Percentiles rank a stretch among this genome's conserved stretches.
These are phyloP conservation scores for Entosphenus tridentatus DNA, from an alignment of 2,113 vertebrate genomes.

Conservation along the genomic window DNA sequence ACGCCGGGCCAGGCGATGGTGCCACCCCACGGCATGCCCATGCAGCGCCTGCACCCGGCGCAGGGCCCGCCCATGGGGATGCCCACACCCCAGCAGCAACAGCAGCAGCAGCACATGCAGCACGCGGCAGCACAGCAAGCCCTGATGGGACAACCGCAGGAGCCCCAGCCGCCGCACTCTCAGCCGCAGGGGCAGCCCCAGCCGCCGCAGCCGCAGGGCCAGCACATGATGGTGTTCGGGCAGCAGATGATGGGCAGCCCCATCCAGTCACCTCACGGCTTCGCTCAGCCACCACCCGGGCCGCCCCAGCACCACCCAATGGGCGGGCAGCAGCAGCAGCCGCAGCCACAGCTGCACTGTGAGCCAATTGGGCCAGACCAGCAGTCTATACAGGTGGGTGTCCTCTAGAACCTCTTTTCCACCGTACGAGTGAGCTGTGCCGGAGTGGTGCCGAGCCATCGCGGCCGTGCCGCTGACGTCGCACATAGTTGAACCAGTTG, in stretches of 20 bases:
- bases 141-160: not conserved
- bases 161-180: not conserved
- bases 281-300: not conserved
- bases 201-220: not conserved
- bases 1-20: no score
- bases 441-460: no score
- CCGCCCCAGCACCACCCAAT: no score
- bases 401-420: no score
- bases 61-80: not conserved
- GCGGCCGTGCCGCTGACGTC: no score
- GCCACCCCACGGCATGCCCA: conserved; percentile 2
- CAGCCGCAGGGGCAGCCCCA: not conserved
- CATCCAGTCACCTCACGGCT: not conserved
- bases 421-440: no score
- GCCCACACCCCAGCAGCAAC: not conserved
- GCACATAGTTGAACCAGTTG: no score
- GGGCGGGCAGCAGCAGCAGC: no score
- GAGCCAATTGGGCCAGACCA: conserved; percentile 5
- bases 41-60: conserved; percentile 1
- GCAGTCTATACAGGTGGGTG: no score
- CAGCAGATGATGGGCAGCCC: conserved; percentile 1
- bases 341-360: not conserved
- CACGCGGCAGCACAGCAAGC: not conserved
- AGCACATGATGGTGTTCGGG: conserved; percentile 2
- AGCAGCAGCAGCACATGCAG: conserved; percentile 1